Percentiles rank a stretch among this genome's conserved stretches.
phyloP scores from a whole-genome alignment of 2,888 invertebrate genomes.

The Oligia strigilis region DNA sequence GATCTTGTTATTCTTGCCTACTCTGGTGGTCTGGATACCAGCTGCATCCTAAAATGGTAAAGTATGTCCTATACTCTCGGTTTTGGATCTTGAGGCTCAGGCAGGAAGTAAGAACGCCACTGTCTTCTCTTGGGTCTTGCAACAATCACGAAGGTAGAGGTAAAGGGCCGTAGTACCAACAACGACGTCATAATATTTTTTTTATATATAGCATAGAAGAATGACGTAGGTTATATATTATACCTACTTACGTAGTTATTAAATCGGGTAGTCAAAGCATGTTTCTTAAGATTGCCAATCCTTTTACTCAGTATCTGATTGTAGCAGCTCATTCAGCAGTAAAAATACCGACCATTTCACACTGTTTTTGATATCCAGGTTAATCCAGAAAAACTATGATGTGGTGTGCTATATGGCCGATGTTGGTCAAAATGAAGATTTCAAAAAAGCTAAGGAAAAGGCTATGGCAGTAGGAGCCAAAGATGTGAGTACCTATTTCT shows the following conservation, averaged over 20 bases:
- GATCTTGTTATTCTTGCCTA: slow-evolving; percentile 95
- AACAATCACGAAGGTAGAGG: background rate
- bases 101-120: background rate
- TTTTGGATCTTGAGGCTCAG: background rate
- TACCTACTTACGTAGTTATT: background rate
- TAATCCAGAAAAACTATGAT: slow-evolving; percentile 92
- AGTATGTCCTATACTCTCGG: background rate
- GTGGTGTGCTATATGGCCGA: slow-evolving; percentile 96
- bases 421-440: slow-evolving; percentile 96
- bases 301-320: background rate
- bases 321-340: background rate
- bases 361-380: slow-evolving; percentile 72
- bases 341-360: background rate
- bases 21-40: slow-evolving; percentile 96
- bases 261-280: background rate
- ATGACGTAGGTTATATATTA: no score
- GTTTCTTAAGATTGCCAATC: background rate
- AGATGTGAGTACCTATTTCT: slow-evolving; percentile 88
- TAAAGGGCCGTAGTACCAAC: background rate
- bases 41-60: slow-evolving; percentile 96
- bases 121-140: background rate
- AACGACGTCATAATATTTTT: background rate
- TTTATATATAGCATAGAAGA: background rate
- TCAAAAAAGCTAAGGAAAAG: slow-evolving; percentile 92
- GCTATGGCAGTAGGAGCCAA: slow-evolving; percentile 94